Base-by-base conservation (phyloP, 2,113 vertebrate species). In the Ptilorrhoa leucosticta region DNA sequence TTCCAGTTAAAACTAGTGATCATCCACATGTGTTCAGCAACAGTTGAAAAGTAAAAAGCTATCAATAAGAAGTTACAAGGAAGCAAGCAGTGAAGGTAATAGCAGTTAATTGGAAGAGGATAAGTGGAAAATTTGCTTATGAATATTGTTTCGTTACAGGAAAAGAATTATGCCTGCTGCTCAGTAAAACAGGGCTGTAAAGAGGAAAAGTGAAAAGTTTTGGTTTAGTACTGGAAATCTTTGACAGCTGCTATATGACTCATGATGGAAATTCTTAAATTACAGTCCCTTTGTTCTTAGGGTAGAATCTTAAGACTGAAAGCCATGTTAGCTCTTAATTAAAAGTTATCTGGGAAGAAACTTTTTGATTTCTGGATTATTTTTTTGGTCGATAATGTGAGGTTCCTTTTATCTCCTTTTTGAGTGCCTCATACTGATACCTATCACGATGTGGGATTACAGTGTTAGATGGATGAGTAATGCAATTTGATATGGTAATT, bases 401-500 rank as follows among this genome's bases (percentile, higher is more conserved):
- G 14, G 14, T 61, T 83, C 11, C 8, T 87, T 91, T 93, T 63
- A 39, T 87, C 42, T 89, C 11, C 6, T 69, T n/a, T 83, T 69
- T 35, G 72, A 86, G 17, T 69, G 47, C 66, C 31, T 89, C 60
- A 24, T 73, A 48, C 53, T 87, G 89, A 63, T 87, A 81, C 23
- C 26, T 84, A 47, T 93, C 33, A 75, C 15, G 6, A 81, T 45
- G 42, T 45, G 42, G 24, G 40, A 91, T 93, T 92, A 73, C 40
- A 71, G 16, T 27, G 16, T 84, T 95, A 89, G 72, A 42, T 86
- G 50, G 64, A 91, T 84, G 81, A 91, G 61, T 95, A 89, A 91
- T 87, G 78, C 61, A 81, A 48, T 91, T 91, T 72, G 35, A 68
- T 91, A 56, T n/a, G 37, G 24, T 89, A 91, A 90, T 91, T 93